Base-by-base conservation (phyloP, 2,888 invertebrate species). In the Meandrusa payeni region DNA sequence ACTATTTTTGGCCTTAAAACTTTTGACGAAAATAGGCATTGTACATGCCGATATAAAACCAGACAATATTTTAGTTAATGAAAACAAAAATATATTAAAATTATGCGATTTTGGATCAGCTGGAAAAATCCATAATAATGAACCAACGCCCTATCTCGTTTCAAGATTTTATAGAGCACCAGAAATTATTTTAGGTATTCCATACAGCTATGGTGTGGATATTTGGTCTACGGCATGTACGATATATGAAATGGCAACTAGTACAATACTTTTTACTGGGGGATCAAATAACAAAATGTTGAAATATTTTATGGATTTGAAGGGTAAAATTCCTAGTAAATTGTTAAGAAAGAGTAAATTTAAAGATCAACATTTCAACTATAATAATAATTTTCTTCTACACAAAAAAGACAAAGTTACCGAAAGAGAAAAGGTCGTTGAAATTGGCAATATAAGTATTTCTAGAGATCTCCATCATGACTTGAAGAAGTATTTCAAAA, bases 191-290 rank as follows among this genome's bases (percentile, higher is more conserved):
- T 88, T 99, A 61, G 99, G 99, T 19, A 93, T 98, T 71, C 92
- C 94, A 13, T 98, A 98, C 82, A 98, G 97, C 76, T 96, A 95
- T 86, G 95, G 95, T 34, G 95, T 99, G 59, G 99, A 99, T 79
- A 93, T 97, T 90, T 99, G 99, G 99, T 98, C 98, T 19, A 94
- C 97, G 7, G 99, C 97, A n/a, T 97, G 97, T 69, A 99, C 99
- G 20, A 94, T 99, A 57, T 99, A 94, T 77, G 99, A 99, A 87
- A 76, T 99, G 61, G 98, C 98, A 73, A 99, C 98, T 2, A 99
- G 99, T 15, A 95, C 95, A 83, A 99, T 99, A 55, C 91, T 99
- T 87, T 99, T 99, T 73, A 94, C 97, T 41, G 99, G 99, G 40
- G 95, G 95, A 76, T 95, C 97, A 2, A 99, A 99, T 85, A 99